Base-by-base conservation (phyloP, 1,140 invertebrate species). In the Trichomalopsis sarcophagae region DNA sequence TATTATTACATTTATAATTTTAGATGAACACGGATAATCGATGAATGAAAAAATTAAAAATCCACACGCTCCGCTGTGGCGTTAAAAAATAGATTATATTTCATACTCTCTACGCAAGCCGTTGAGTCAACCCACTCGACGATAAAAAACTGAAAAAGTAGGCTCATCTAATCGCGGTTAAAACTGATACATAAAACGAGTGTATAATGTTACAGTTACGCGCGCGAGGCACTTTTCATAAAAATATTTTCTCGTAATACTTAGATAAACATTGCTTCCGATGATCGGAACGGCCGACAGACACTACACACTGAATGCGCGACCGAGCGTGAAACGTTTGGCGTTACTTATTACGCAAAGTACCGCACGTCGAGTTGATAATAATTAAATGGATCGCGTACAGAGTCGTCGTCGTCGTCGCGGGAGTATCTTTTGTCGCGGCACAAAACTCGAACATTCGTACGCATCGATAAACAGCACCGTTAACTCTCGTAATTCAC, bases 401-500 rank as follows among this genome's bases (percentile, higher is more conserved):
- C 40, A 44, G 3, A 36, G 33, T 36, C 33, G 40, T 44, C 40
- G 10, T 3, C 55, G 17, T 27, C 27, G 27, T 27, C 55, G 7
- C 55, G 55, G 55, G 21, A 62, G 5, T 62, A 7, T 21, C 55
- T 62, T 62, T 62, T 62, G 55, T 62, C 17, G 47, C 47, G 14
- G 47, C 11, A 17, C 47, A 17, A 50, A 4, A 50, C 47, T 7
- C 55, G 21, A 62, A 62, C 55, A n/a, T 62, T 62, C 55, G 2
- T 14, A 62, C 21, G 6, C 17, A 62, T 21, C 21, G 40, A 44
- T 44, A 44, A 50, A 62, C 55, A n/a, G 55, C 55, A 62, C 55
- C 55, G 55, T n/a, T 62, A 62, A 21, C 17, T 21, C 55, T 62
- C 55, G 55, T 82, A 81, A 81, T 81, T 81, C 71, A 73, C 71